phyloP scores from a whole-genome alignment of 2,113 vertebrate species.

The Hyperopisus bebe region DNA sequence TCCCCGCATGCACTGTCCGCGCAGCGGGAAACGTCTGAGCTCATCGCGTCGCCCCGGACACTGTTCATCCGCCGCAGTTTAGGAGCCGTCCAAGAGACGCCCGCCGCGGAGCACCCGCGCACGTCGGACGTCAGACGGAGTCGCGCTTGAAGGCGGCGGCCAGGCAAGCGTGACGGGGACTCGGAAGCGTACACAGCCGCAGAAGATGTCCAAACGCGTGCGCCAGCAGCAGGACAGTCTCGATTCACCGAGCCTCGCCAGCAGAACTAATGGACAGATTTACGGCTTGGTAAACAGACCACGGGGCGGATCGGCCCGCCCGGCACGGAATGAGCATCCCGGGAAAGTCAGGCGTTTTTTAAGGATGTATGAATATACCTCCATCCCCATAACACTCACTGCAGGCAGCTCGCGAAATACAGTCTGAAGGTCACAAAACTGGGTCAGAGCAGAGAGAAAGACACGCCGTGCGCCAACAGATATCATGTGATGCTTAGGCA shows the following conservation, averaged over 20 bases:
- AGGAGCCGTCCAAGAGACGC: background rate
- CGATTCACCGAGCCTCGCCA: background rate
- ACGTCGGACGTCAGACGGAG: background rate
- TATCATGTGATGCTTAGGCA: background rate
- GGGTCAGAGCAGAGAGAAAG: constrained; percentile 30
- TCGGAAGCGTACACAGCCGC: background rate
- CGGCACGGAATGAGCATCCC: background rate
- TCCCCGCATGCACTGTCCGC: constrained; percentile 40
- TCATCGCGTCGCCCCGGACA: background rate
- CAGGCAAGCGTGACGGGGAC: background rate
- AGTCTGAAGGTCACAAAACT: constrained; percentile 21
- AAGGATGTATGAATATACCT: background rate
- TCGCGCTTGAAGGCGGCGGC: background rate
- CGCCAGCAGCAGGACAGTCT: background rate
- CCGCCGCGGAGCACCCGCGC: background rate
- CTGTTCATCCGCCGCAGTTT: background rate
- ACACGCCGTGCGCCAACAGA: background rate
- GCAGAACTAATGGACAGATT: background rate
- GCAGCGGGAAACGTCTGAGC: constrained; percentile 39
- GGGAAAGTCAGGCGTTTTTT: background rate
- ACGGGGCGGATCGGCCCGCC: background rate
- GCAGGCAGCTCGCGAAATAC: background rate
- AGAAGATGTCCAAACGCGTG: background rate
- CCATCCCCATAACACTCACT: background rate
- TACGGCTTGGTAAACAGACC: constrained; percentile 1